phyloP scores from a whole-genome alignment of 2,113 vertebrate genomes.

The Nothobranchius furzeri region DNA sequence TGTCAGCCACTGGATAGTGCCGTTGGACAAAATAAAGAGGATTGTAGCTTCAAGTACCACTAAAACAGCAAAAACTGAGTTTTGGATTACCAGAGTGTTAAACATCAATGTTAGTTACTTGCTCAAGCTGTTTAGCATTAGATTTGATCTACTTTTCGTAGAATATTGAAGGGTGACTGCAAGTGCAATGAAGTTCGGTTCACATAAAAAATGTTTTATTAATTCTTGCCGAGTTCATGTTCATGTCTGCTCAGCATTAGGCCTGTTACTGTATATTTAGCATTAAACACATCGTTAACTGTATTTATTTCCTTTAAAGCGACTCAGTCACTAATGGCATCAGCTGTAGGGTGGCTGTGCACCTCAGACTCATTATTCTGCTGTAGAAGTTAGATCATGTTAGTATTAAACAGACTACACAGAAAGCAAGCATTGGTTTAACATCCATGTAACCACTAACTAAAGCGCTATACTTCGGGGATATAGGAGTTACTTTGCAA shows the following conservation, averaged over 20 bases:
- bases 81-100: constrained; percentile 38
- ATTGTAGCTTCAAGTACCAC: constrained; percentile 11
- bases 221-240: constrained; percentile 13
- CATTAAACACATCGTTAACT: constrained; percentile 27
- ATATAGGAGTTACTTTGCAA: constrained; percentile 66
- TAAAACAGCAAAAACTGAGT: constrained; percentile 49
- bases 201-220: constrained; percentile 39
- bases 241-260: constrained; percentile 21
- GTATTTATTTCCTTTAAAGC: constrained; percentile 21
- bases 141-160: constrained; percentile 43
- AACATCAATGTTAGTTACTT: constrained; percentile 47
- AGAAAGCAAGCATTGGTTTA: constrained; percentile 67
- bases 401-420: constrained; percentile 66
- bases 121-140: constrained; percentile 37
- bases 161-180: constrained; percentile 38
- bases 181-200: constrained; percentile 42
- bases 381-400: constrained; percentile 60
- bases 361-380: constrained; percentile 46
- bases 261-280: constrained; percentile 36
- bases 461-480: constrained; percentile 37
- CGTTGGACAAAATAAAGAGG: too few species aligned
- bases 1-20: too few species aligned
- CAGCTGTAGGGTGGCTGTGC: constrained; percentile 56
- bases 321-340: constrained; percentile 22
- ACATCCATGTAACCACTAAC: constrained; percentile 46